Evolutionary conservation across 2,113 vertebrate species (phyloP).

Genomic region (Rousettus leschenaultii): DNA sequence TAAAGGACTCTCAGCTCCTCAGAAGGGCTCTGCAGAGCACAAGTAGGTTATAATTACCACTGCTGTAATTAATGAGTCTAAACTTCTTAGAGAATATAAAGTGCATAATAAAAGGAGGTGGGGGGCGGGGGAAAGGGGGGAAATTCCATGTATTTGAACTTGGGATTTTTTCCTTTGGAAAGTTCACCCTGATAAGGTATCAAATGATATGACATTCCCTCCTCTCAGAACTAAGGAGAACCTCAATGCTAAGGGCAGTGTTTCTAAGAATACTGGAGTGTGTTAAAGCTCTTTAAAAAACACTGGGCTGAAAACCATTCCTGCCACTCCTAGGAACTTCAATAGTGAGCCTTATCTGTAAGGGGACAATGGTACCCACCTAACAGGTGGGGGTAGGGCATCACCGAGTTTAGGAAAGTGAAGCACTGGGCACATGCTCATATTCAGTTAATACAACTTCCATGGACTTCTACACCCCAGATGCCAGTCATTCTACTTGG

Average conservation of each 20-base stretch:
- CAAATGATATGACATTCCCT: constrained; percentile 25
- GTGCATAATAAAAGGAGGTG: constrained; percentile 41
- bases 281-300: not conserved
- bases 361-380: not conserved
- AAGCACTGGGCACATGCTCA: not conserved
- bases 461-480: not conserved
- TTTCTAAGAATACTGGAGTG: not conserved
- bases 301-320: not conserved
- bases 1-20: constrained; percentile 63
- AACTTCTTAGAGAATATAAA: constrained; percentile 68
- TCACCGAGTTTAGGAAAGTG: not conserved
- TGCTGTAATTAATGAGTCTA: constrained; percentile 63
- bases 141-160: constrained; percentile 33
- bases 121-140: not conserved
- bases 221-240: constrained; percentile 8
- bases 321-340: not conserved
- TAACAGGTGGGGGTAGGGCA: not conserved
- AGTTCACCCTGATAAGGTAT: constrained; percentile 24
- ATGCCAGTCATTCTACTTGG: not conserved
- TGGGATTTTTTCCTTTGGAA: constrained; percentile 13
- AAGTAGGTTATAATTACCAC: constrained; percentile 71
- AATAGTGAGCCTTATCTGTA: not conserved
- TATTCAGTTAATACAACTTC: not conserved
- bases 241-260: not conserved
- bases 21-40: constrained; percentile 66